Evolutionary conservation across 2,113 vertebrate genomes (phyloP).

Genomic region (Perccottus glenii): DNA sequence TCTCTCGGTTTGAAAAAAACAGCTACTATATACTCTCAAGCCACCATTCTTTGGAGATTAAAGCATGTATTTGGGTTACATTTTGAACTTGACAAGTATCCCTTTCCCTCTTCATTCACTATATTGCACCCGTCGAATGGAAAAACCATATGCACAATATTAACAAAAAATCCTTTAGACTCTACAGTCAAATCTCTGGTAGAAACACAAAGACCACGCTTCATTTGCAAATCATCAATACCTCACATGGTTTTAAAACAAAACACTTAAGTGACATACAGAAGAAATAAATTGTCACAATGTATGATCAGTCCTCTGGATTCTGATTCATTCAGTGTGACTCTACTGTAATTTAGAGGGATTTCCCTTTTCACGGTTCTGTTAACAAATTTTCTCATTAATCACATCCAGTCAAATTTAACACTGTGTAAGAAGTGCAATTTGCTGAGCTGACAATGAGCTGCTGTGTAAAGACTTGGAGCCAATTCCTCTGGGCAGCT

Average conservation of each 20-base stretch:
- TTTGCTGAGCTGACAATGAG: conserved; percentile 51
- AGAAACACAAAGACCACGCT: conserved; percentile 9
- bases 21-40: conserved; percentile 1
- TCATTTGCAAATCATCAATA: background rate
- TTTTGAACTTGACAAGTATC: conserved; percentile 43
- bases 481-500: conserved; percentile 64
- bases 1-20: conserved; percentile 11
- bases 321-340: conserved; percentile 18
- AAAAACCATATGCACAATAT: conserved; percentile 31
- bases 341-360: background rate
- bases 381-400: conserved; percentile 21
- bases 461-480: conserved; percentile 57
- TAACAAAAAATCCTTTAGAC: conserved; percentile 30
- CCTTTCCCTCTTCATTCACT: conserved; percentile 26
- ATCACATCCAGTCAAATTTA: conserved; percentile 38
- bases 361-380: conserved; percentile 15
- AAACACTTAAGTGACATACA: too few relatives aligned
- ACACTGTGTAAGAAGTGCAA: conserved; percentile 23
- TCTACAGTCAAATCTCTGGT: background rate
- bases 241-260: background rate
- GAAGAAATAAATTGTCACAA: background rate
- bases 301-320: background rate
- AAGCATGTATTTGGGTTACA: conserved; percentile 36
- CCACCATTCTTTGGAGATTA: conserved; percentile 12
- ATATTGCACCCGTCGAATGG: conserved; percentile 41